A percentile compares a stretch with the other conserved stretches of the same genome.
phyloP scores from a whole-genome alignment of 2,113 vertebrate genomes.

The Asarcornis scutulata region DNA sequence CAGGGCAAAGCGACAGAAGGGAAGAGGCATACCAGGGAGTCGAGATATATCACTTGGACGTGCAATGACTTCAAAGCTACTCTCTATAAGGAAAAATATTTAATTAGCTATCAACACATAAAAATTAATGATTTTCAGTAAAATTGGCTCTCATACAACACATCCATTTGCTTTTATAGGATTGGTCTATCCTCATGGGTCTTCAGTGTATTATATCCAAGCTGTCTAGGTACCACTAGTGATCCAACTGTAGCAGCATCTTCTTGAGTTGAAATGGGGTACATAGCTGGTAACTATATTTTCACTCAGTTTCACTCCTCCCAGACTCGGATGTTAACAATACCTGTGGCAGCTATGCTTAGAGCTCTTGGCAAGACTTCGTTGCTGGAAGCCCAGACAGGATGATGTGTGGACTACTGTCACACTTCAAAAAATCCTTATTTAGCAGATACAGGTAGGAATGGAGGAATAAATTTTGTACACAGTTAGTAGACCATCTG shows the following conservation, averaged over 20 bases:
- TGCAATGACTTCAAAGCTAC: neutral
- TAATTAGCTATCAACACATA: conserved; percentile 5
- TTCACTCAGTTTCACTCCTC: neutral
- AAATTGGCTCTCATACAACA: neutral
- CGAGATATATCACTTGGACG: neutral
- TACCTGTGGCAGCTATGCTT: neutral
- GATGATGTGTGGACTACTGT: neutral
- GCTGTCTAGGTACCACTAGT: neutral
- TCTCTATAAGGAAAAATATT: neutral
- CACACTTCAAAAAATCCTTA: neutral
- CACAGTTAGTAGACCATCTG: neutral
- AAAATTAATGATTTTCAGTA: neutral
- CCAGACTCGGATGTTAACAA: neutral
- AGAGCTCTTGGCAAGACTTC: neutral
- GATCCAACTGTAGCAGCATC: neutral
- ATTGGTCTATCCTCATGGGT: neutral
- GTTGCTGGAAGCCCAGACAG: neutral
- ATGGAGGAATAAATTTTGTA: neutral
- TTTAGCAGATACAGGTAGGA: neutral
- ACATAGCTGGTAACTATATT: neutral
- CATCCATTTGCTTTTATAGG: neutral
- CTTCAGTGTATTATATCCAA: neutral
- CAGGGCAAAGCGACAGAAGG: neutral
- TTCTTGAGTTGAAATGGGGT: neutral
- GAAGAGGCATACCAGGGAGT: neutral